These are phyloP conservation scores for Avahi laniger DNA, from an alignment of 2,797 vertebrate species.

Conservation along the genomic window DNA sequence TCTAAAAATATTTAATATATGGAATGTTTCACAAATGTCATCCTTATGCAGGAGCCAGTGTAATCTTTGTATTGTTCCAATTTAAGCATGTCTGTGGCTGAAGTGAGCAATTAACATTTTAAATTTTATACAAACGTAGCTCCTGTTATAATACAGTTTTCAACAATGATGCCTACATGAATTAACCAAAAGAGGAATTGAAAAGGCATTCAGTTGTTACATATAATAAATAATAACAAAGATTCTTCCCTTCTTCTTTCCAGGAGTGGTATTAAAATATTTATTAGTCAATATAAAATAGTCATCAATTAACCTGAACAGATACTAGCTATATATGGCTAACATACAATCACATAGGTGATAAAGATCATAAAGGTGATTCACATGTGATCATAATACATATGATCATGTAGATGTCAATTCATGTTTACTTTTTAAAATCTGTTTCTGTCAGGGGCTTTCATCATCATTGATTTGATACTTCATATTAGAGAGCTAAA, in stretches of 20 bases:
- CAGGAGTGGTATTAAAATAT: not conserved
- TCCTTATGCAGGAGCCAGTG: not conserved
- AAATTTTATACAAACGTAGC: not conserved
- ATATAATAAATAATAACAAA: not conserved
- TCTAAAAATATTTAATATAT: not conserved
- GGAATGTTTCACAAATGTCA: not conserved
- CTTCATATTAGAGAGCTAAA: not conserved
- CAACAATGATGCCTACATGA: not conserved
- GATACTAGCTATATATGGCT: not conserved
- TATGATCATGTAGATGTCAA: not conserved
- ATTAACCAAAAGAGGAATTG: not conserved
- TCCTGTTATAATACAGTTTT: not conserved
- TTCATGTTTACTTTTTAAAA: not conserved
- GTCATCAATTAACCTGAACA: not conserved
- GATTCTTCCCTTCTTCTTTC: not conserved
- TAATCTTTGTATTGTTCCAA: not conserved
- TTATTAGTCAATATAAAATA: not conserved
- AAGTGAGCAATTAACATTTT: not conserved
- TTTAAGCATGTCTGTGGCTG: not conserved
- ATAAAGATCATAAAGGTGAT: not conserved
- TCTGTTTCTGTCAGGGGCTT: not conserved
- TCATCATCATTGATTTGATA: not conserved
- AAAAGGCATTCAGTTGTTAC: not conserved
- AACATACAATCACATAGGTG: not conserved
- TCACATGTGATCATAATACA: not conserved